Conservation (phyloP, 2,113 vertebrate genomes). For the Chrysemys picta region DNA sequence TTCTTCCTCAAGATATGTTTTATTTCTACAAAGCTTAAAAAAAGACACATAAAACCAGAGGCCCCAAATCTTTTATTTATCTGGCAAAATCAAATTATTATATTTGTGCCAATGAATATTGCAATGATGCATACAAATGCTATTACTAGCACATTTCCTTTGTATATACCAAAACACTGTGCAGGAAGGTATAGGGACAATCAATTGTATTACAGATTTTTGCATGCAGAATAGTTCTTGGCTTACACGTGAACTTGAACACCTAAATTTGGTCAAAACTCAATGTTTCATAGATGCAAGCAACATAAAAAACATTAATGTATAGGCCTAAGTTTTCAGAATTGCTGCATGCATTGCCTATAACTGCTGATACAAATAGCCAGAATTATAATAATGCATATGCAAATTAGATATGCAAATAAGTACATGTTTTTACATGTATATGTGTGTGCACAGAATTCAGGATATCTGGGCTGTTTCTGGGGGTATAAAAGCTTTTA, state of each 20-base stretch:
- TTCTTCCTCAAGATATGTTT: not conserved
- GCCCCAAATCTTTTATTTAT: not conserved
- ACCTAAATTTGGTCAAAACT: rapidly evolving
- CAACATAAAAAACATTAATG: too few relatives aligned
- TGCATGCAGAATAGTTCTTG: rapidly evolving
- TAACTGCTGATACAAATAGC: not conserved
- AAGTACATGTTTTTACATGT: rapidly evolving
- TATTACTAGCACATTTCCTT: not conserved
- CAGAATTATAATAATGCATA: rapidly evolving
- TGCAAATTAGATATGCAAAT: rapidly evolving
- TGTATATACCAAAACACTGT: not conserved
- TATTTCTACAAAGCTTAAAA: not conserved
- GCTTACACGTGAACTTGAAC: not conserved
- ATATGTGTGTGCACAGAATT: not conserved
- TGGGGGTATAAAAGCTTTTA: not conserved
- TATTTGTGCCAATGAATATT: not conserved
- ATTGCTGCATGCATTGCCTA: too few relatives aligned
- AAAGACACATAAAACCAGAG: not conserved
- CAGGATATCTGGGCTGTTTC: not conserved
- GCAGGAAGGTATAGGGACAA: not conserved
- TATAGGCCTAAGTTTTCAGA: too few relatives aligned
- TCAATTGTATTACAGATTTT: not conserved
- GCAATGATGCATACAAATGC: not conserved
- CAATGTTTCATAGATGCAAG: not conserved
- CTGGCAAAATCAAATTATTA: not conserved